A percentile compares a stretch with the other conserved stretches of the same genome.
These are phyloP conservation scores for Urophycis tenuis DNA, from an alignment of 2,797 vertebrate genomes.

Conservation along the genomic window DNA sequence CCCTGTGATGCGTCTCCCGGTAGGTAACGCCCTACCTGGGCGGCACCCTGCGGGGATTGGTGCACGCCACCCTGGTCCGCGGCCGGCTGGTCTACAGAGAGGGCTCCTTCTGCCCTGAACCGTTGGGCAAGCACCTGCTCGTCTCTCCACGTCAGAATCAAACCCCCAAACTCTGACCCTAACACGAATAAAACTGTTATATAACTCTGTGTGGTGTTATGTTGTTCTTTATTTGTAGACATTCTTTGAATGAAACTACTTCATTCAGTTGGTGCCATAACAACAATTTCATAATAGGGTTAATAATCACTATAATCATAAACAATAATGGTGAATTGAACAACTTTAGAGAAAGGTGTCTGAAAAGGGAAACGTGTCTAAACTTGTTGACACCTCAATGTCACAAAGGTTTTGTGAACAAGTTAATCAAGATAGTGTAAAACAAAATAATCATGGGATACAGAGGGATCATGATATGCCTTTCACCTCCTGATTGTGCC, in stretches of 20 bases:
- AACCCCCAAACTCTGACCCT: slow-evolving; percentile 25
- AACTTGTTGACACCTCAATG: not conserved
- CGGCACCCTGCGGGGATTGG: slow-evolving; percentile 62
- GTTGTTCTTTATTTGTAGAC: not conserved
- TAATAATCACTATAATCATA: not conserved
- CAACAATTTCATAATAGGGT: not conserved
- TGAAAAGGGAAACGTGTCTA: not conserved
- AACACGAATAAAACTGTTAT: not conserved
- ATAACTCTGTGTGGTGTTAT: not conserved
- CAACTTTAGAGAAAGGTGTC: too few species aligned
- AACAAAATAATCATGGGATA: too few species aligned
- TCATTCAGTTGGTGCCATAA: not conserved
- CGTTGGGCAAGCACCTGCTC: slow-evolving; percentile 70
- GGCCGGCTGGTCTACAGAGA: slow-evolving; percentile 73
- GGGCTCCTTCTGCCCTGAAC: slow-evolving; percentile 64
- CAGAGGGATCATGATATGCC: too few species aligned
- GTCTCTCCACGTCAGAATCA: slow-evolving; percentile 39
- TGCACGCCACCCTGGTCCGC: slow-evolving; percentile 68
- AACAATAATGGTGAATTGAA: too few species aligned
- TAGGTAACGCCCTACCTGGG: slow-evolving; percentile 78
- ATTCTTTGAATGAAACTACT: not conserved
- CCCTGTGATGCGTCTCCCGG: slow-evolving; percentile 13
- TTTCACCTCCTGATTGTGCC: too few species aligned
- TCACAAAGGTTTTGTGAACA: not conserved
- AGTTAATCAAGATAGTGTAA: too few species aligned